A percentile compares a stretch with the other conserved stretches of the same genome.
These are phyloP conservation scores for Harpagoxenus sublaevis DNA, from an alignment of 2,888 invertebrate species.

Conservation along the genomic window DNA sequence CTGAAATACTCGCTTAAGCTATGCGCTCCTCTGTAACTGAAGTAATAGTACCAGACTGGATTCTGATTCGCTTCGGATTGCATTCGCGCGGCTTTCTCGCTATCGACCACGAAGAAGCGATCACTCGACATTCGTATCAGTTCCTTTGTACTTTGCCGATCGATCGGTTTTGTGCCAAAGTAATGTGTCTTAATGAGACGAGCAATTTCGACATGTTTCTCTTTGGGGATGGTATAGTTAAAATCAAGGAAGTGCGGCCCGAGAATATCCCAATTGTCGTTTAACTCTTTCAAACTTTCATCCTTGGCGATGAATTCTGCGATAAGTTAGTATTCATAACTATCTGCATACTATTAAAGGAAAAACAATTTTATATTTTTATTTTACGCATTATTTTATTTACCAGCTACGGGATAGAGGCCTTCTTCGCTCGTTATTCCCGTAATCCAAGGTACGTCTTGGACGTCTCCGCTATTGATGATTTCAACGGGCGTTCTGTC, in stretches of 20 bases:
- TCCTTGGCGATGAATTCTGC: slow-evolving; percentile 85
- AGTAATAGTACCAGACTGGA: slow-evolving; percentile 90
- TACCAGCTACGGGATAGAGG: slow-evolving; percentile 91
- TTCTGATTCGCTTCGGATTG: slow-evolving; percentile 88
- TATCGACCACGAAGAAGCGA: slow-evolving; percentile 89
- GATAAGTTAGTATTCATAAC: slow-evolving; percentile 79
- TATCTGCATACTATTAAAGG: background rate
- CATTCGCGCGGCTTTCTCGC: slow-evolving; percentile 88
- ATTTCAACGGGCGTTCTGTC: slow-evolving; percentile 89
- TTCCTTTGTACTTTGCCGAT: slow-evolving; percentile 78
- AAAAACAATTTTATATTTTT: background rate
- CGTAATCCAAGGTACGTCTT: slow-evolving; percentile 91
- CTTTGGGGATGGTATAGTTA: slow-evolving; percentile 88
- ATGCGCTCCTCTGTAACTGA: slow-evolving; percentile 88
- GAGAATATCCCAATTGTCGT: slow-evolving; percentile 88
- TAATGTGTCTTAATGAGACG: slow-evolving; percentile 88
- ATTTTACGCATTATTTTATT: slow-evolving; percentile 77
- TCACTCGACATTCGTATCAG: slow-evolving; percentile 89
- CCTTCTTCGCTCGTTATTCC: slow-evolving; percentile 91
- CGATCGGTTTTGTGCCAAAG: slow-evolving; percentile 87
- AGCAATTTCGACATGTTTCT: slow-evolving; percentile 86
- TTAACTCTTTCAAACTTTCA: slow-evolving; percentile 87
- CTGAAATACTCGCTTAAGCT: slow-evolving; percentile 89
- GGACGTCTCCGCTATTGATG: slow-evolving; percentile 88
- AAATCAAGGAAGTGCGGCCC: slow-evolving; percentile 89